Base-by-base conservation (phyloP, 2,113 vertebrate genomes). In the Xenopus borealis region DNA sequence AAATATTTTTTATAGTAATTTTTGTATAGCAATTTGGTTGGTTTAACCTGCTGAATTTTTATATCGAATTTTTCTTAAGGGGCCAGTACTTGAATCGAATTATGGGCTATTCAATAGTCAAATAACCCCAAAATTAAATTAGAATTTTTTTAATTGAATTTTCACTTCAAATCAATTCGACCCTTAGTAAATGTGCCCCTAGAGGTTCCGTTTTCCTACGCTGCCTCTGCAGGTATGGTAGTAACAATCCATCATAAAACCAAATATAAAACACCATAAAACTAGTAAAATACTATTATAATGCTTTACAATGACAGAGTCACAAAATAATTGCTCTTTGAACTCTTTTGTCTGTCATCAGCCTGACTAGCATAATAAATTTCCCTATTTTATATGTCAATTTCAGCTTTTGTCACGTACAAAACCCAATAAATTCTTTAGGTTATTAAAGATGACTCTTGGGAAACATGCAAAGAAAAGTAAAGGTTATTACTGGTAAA, bases 241-340 rank as follows among this genome's bases (percentile, higher is more conserved):
- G 86, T 82, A 72, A 82, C 76, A 79, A 84, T 84, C 83, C 84
- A 83, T 71, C 78, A 85, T 91, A 92, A 91, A 91, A 91, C 86
- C 66, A 86, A 86, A 91, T 85, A 85, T 75, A 86, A 90, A 89
- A 89, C 86, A 87, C 75, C 87, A 89, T 89, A 90, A 92, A 92
- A 72, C 78, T 81, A 82, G 85, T 87, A 92, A 86, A 83, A 83
- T 77, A 71, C 85, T 73, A 81, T 85, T 88, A 83, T 81, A 87
- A 86, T 78, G 53, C 80, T 88, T 89, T 88, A 87, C 79, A 14
- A 80, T 83, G 77, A 71, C 78, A 84, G 78, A 87, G 85, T 84
- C 85, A 57, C 78, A 77, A 77, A 79, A 80, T 84, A 83, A 83
- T 83, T 88, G 90, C 80, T 86, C 86, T 92, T 92, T 92, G 88